Percentiles rank a stretch among this genome's conserved stretches.
Conservation (phyloP, 2,113 vertebrate species). For the Ellobius talpinus region DNA sequence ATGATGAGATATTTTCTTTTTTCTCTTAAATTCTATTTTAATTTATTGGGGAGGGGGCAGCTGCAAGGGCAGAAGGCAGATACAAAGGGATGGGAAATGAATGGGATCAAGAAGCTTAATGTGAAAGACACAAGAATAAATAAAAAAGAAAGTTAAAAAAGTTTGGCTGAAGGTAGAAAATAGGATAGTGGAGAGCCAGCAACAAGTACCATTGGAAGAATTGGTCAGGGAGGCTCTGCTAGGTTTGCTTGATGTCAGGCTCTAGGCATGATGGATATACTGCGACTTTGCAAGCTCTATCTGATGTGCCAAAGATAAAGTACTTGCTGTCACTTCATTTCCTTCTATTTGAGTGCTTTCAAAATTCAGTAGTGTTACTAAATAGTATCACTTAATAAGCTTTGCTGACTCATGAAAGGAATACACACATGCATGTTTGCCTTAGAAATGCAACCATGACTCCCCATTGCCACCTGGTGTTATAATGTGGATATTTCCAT, state of each 20-base stretch:
- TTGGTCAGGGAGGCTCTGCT: background rate
- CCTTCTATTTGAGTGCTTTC: slow-evolving; percentile 2
- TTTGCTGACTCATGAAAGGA: background rate
- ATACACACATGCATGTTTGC: background rate
- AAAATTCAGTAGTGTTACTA: background rate
- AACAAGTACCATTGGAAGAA: background rate
- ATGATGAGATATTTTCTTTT: background rate
- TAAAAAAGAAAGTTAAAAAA: background rate
- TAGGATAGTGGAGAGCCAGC: background rate
- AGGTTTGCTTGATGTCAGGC: background rate
- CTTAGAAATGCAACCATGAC: background rate
- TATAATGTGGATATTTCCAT: background rate
- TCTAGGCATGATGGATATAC: background rate
- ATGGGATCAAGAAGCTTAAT: background rate
- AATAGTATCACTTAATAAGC: slow-evolving; percentile 26
- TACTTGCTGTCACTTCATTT: background rate
- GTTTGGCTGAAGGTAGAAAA: background rate
- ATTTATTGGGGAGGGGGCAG: background rate
- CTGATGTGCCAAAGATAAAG: slow-evolving; percentile 1
- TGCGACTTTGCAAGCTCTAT: background rate
- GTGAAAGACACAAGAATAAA: background rate
- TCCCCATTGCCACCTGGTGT: slow-evolving; percentile 53
- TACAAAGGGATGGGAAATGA: background rate
- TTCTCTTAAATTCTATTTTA: background rate
- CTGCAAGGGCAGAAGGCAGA: background rate